A percentile compares a stretch with the other conserved stretches of the same genome.
These are phyloP conservation scores for Platyrinchus mystaceus DNA, from an alignment of 2,797 vertebrate genomes.

Conservation along the genomic window DNA sequence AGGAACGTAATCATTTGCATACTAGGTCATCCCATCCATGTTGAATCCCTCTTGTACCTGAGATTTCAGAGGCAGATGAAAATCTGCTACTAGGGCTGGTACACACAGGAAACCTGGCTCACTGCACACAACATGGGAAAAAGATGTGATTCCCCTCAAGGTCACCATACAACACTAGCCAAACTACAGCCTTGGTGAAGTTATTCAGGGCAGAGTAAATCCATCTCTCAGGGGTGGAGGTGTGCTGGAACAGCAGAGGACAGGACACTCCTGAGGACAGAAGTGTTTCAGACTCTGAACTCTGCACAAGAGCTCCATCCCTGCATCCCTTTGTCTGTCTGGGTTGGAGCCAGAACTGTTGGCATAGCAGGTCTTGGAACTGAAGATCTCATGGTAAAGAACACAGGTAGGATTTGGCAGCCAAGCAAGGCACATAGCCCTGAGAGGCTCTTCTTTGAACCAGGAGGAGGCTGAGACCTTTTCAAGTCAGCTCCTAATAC, in stretches of 20 bases:
- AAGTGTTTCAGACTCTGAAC: background rate
- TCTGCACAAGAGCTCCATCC: background rate
- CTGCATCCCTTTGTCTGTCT: background rate
- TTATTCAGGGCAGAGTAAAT: background rate
- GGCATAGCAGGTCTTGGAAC: background rate
- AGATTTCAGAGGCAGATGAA: background rate
- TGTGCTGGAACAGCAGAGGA: background rate
- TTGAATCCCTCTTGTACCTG: background rate
- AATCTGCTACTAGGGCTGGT: background rate
- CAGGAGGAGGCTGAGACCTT: background rate
- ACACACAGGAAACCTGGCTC: background rate
- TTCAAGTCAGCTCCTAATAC: background rate
- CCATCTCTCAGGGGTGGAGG: background rate
- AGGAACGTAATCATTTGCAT: background rate
- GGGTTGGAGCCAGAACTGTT: background rate
- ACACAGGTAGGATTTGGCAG: background rate
- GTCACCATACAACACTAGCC: background rate
- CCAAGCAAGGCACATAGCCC: background rate
- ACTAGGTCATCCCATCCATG: background rate
- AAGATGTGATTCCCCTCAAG: background rate
- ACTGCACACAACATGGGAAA: rapidly evolving
- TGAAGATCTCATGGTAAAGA: background rate
- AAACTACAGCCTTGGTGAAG: background rate
- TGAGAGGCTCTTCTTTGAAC: background rate
- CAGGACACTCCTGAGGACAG: rapidly evolving